phyloP scores from a whole-genome alignment of 1,140 invertebrate species.

The Dendroctonus valens region DNA sequence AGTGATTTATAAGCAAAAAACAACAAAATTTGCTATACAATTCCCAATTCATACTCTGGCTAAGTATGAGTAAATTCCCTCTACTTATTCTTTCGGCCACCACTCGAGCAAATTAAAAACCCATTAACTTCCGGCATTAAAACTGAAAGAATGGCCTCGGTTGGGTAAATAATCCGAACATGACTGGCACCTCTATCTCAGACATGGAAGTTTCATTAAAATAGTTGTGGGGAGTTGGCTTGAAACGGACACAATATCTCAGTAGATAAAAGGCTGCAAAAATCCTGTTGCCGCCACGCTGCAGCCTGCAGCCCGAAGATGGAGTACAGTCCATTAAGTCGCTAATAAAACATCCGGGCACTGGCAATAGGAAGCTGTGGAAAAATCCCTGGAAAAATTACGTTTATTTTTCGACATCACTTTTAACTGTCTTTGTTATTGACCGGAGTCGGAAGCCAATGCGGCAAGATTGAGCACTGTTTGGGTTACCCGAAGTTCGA shows the following conservation, averaged over 20 bases:
- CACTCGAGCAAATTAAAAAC: no score
- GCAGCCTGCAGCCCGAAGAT: neutral
- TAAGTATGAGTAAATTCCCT: no score
- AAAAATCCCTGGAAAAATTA: conserved; percentile 22
- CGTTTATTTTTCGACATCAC: conserved; percentile 25
- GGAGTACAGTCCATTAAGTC: conserved; percentile 16
- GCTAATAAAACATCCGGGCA: conserved; percentile 17
- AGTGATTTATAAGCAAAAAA: no score
- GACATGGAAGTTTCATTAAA: neutral
- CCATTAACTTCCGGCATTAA: no score
- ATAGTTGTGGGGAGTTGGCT: neutral
- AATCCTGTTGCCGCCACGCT: neutral
- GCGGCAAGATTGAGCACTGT: no score
- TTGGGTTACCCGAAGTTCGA: no score
- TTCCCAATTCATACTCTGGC: no score
- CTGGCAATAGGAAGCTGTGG: neutral
- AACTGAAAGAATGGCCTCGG: no score
- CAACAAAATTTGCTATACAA: no score
- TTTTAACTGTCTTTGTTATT: conserved; percentile 15
- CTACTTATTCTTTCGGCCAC: no score
- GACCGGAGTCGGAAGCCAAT: neutral
- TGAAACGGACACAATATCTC: neutral
- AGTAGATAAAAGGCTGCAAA: conserved; percentile 1
- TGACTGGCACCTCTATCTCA: no score
- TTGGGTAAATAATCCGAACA: no score